phyloP scores from a whole-genome alignment of 1,140 invertebrate species.

The Ooceraea biroi region DNA sequence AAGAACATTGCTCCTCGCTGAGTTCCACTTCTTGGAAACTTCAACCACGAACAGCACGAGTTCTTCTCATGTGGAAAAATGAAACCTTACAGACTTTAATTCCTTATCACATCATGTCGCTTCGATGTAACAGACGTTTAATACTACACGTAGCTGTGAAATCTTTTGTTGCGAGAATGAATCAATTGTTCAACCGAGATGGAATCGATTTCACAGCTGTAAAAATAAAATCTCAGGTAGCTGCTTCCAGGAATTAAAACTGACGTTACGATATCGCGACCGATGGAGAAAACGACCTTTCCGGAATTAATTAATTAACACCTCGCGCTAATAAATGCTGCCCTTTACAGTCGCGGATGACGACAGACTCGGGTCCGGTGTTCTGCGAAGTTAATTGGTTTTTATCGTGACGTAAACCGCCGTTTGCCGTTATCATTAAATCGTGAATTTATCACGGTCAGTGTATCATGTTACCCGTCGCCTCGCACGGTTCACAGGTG shows the following conservation, averaged over 20 bases:
- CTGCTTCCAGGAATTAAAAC: not conserved
- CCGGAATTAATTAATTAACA: slow-evolving; percentile 59
- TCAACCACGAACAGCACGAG: slow-evolving; percentile 5
- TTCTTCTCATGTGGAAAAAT: not conserved
- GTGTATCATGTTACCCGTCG: slow-evolving; percentile 38
- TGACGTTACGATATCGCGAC: not conserved
- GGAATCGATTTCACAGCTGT: not conserved
- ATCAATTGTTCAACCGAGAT: not conserved
- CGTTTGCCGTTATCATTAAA: slow-evolving; percentile 52
- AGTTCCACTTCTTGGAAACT: slow-evolving; percentile 22
- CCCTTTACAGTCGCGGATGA: not conserved
- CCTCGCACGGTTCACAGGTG: slow-evolving; percentile 12
- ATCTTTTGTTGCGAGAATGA: not conserved
- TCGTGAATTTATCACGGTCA: slow-evolving; percentile 45
- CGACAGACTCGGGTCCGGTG: not conserved
- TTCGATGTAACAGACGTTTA: slow-evolving; percentile 4
- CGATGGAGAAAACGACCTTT: not conserved
- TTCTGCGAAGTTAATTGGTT: slow-evolving; percentile 46
- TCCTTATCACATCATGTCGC: not conserved
- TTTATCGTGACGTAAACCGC: slow-evolving; percentile 54
- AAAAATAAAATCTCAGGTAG: not conserved
- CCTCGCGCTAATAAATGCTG: not conserved
- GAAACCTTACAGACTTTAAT: not conserved
- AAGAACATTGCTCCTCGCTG: slow-evolving; percentile 26
- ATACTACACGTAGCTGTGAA: not conserved